Conservation (phyloP, 2,113 vertebrate genomes). For the Choloepus hoffmanni region DNA sequence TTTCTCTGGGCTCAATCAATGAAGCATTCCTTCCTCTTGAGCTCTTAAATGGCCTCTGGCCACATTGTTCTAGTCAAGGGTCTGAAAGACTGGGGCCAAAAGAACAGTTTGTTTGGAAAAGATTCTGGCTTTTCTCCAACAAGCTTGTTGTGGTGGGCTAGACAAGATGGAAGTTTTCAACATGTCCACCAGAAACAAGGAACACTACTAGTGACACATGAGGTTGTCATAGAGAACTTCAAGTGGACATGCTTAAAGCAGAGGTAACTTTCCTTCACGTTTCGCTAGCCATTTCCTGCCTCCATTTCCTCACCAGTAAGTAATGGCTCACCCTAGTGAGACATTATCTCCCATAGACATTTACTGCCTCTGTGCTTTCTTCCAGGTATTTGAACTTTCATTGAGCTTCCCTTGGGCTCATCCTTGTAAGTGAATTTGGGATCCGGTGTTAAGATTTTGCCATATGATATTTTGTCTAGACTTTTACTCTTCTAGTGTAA, state of each 20-base stretch:
- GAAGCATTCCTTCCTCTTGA: conserved; percentile 60
- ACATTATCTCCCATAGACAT: neutral
- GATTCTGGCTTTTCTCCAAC: neutral
- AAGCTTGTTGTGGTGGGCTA: conserved; percentile 52
- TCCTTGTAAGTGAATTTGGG: neutral
- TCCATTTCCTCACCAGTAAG: neutral
- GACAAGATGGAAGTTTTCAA: neutral
- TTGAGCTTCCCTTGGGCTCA: neutral
- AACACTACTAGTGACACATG: neutral
- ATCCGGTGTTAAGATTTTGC: neutral
- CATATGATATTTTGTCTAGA: neutral
- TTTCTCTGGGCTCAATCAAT: neutral
- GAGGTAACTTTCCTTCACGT: neutral
- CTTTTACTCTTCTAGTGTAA: neutral
- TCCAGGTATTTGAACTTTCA: neutral
- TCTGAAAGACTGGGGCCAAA: neutral
- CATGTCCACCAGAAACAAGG: conserved; percentile 3
- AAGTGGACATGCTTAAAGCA: neutral
- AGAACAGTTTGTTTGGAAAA: conserved; percentile 8
- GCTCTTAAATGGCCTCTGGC: conserved; percentile 28
- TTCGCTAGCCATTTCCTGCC: neutral
- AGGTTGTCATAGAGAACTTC: neutral
- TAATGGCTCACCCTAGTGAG: neutral
- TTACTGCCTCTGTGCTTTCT: neutral
- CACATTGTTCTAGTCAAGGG: conserved; percentile 47